phyloP scores from a whole-genome alignment of 2,888 invertebrate genomes.

The Phengaris arion region DNA sequence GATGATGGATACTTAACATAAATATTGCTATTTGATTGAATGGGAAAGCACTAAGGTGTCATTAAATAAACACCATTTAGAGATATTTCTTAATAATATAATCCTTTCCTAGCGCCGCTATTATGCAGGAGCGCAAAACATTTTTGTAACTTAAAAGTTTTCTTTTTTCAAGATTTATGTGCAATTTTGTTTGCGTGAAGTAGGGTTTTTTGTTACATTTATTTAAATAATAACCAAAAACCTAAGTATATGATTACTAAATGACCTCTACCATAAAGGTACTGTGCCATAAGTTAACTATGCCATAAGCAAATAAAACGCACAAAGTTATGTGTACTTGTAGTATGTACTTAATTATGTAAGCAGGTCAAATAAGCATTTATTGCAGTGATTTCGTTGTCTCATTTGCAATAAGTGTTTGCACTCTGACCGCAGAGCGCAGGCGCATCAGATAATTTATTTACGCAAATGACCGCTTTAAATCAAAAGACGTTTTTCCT shows the following conservation, averaged over 20 bases:
- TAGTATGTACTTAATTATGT: background rate
- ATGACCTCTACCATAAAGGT: background rate
- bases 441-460: conserved; percentile 23
- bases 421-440: conserved; percentile 23
- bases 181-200: no score
- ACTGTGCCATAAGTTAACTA: no score
- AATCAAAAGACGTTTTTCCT: conserved; percentile 26
- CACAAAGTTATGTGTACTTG: background rate
- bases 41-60: conserved; percentile 11
- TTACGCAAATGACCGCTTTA: conserved; percentile 6
- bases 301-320: background rate
- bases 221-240: no score
- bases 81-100: conserved; percentile 22
- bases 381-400: conserved; percentile 16
- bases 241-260: no score
- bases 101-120: conserved; percentile 28
- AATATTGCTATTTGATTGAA: conserved; percentile 12
- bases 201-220: no score
- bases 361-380: conserved; percentile 16
- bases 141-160: conserved; percentile 33
- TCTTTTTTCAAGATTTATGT: no score
- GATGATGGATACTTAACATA: background rate
- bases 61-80: conserved; percentile 28
- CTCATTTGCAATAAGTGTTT: conserved; percentile 28
- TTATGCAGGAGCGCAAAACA: conserved; percentile 42